A percentile compares a stretch with the other conserved stretches of the same genome.
Conservation (phyloP, 2,888 invertebrate genomes). For the Pristionchus arcanus region DNA sequence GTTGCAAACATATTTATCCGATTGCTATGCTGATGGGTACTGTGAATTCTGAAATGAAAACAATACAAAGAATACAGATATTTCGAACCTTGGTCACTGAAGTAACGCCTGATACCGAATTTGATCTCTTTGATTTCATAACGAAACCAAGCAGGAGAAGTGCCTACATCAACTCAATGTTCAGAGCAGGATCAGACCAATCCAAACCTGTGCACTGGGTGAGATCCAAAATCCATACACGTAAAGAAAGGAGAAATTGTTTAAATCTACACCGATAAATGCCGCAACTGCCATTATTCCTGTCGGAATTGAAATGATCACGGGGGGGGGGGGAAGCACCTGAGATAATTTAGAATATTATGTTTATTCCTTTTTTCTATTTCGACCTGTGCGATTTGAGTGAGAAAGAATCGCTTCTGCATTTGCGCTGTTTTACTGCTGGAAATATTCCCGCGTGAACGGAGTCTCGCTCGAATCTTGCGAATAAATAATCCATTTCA, state of each 20-base stretch:
- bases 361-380: too few relatives aligned
- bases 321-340: background rate
- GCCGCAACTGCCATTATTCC: background rate
- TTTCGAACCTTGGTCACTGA: background rate
- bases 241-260: background rate
- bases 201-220: background rate
- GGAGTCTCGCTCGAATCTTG: constrained; percentile 7
- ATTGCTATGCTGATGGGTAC: too few relatives aligned
- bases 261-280: background rate
- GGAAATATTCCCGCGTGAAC: background rate
- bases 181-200: background rate
- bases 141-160: background rate
- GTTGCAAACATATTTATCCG: too few relatives aligned
- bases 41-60: background rate
- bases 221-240: background rate
- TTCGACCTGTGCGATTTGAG: background rate
- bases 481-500: background rate
- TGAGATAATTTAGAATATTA: background rate
- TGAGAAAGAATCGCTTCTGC: background rate
- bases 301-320: background rate
- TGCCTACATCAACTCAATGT: background rate
- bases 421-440: background rate
- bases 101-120: background rate
- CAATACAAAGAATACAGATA: background rate
- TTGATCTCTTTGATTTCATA: background rate